Evolutionary conservation across 2,797 vertebrate species (phyloP).

Genomic region (Scarus forsteni): DNA sequence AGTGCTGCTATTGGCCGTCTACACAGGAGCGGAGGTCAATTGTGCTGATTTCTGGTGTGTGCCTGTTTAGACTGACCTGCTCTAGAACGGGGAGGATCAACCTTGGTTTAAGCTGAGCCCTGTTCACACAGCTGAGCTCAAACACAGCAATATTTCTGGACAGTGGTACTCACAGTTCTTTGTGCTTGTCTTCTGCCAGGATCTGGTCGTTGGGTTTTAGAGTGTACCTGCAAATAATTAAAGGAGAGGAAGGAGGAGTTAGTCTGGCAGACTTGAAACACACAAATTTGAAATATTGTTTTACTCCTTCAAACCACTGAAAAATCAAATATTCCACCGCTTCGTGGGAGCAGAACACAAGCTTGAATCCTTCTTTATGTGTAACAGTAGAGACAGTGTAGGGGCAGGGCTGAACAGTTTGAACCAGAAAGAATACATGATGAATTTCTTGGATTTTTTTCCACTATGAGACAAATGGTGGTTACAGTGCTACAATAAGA

Average conservation of each 20-base stretch:
- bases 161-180: slow-evolving; percentile 90
- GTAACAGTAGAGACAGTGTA: not conserved
- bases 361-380: not conserved
- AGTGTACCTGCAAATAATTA: slow-evolving; percentile 84
- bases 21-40: slow-evolving; percentile 51
- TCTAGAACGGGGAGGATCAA: slow-evolving; percentile 50
- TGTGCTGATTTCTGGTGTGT: slow-evolving; percentile 44
- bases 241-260: not conserved
- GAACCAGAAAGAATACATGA: too few relatives aligned
- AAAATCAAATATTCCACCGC: not conserved
- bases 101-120: slow-evolving; percentile 6
- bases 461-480: too few relatives aligned
- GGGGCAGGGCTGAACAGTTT: too few relatives aligned
- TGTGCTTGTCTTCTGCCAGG: slow-evolving; percentile 97
- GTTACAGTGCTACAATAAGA: too few relatives aligned
- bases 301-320: not conserved
- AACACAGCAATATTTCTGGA: slow-evolving; percentile 7
- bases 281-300: not conserved
- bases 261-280: not conserved
- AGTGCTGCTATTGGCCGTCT: slow-evolving; percentile 56
- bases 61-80: slow-evolving; percentile 65
- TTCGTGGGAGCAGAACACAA: not conserved
- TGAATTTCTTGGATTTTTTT: too few relatives aligned
- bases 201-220: slow-evolving; percentile 96
- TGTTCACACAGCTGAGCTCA: not conserved